phyloP scores from a whole-genome alignment of 1,140 invertebrate species.

The Drosophila rhopaloa region DNA sequence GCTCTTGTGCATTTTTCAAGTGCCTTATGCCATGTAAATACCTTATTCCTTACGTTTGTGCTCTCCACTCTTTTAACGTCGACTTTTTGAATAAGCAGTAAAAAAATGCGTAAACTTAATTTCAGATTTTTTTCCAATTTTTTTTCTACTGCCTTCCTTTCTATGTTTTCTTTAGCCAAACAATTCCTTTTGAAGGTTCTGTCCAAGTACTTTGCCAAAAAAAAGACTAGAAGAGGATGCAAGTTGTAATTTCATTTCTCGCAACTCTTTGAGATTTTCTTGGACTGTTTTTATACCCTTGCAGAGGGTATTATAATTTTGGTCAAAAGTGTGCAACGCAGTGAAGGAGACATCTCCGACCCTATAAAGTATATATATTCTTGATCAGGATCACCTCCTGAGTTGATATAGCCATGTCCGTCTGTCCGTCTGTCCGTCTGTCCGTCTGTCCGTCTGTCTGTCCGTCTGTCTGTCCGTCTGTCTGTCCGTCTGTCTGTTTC shows the following conservation, averaged over 20 bases:
- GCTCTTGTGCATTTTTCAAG: constrained; percentile 55
- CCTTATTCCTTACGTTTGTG: constrained; percentile 46
- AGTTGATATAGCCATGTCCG: too few relatives aligned
- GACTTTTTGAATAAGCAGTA: constrained; percentile 42
- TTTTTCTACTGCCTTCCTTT: constrained; percentile 27
- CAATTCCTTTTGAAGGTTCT: constrained; percentile 57
- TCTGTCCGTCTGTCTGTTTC: too few relatives aligned
- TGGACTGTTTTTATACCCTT: constrained; percentile 12
- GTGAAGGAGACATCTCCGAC: too few relatives aligned
- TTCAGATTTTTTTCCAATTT: constrained; percentile 32
- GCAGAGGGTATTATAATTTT: too few relatives aligned
- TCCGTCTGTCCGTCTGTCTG: too few relatives aligned
- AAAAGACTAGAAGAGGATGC: constrained; percentile 52
- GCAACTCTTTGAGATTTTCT: constrained; percentile 49
- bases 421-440: too few relatives aligned
- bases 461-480: too few relatives aligned
- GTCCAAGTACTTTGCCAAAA: constrained; percentile 45
- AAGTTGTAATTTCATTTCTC: constrained; percentile 78
- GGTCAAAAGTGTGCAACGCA: too few relatives aligned
- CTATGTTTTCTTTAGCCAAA: constrained; percentile 72
- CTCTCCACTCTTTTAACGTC: constrained; percentile 1
- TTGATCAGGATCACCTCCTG: too few relatives aligned
- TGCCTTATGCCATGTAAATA: constrained; percentile 52
- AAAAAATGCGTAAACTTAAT: constrained; percentile 67
- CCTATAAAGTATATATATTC: too few relatives aligned